These are phyloP conservation scores for Drosophila phalerata DNA, from an alignment of 2,888 invertebrate genomes.

Conservation along the genomic window DNA sequence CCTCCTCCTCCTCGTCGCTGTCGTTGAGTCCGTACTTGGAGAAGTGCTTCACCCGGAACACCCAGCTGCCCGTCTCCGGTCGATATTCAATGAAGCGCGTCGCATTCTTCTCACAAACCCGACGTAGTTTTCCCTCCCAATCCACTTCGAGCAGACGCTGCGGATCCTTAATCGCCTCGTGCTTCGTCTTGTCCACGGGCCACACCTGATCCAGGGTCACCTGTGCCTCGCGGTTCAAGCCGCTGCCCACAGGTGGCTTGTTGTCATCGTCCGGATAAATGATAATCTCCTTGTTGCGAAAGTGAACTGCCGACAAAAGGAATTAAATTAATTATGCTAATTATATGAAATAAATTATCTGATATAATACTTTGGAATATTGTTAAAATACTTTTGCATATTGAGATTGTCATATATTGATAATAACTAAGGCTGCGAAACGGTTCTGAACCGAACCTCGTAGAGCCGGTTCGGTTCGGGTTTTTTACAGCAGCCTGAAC, in stretches of 20 bases:
- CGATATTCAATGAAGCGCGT: slow-evolving; percentile 97
- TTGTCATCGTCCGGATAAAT: slow-evolving; percentile 96
- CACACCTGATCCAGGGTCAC: slow-evolving; percentile 96
- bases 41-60: slow-evolving; percentile 97
- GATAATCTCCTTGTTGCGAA: slow-evolving; percentile 97
- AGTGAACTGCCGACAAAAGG: slow-evolving; percentile 88
- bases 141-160: slow-evolving; percentile 92
- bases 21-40: slow-evolving; percentile 96
- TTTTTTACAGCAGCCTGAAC: too few species aligned
- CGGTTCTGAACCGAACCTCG: too few species aligned
- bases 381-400: too few species aligned
- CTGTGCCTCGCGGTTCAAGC: slow-evolving; percentile 95
- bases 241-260: slow-evolving; percentile 95
- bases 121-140: slow-evolving; percentile 93
- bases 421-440: too few species aligned
- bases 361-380: too few species aligned
- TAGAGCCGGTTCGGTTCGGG: too few species aligned
- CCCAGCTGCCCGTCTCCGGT: slow-evolving; percentile 98
- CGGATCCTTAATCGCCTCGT: slow-evolving; percentile 92
- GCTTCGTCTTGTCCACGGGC: slow-evolving; percentile 95
- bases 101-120: slow-evolving; percentile 93
- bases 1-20: slow-evolving; percentile 96
- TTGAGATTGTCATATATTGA: too few species aligned
- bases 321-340: neutral
- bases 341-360: too few species aligned